phyloP scores from a whole-genome alignment of 2,797 vertebrate species.

The Falco concolor region DNA sequence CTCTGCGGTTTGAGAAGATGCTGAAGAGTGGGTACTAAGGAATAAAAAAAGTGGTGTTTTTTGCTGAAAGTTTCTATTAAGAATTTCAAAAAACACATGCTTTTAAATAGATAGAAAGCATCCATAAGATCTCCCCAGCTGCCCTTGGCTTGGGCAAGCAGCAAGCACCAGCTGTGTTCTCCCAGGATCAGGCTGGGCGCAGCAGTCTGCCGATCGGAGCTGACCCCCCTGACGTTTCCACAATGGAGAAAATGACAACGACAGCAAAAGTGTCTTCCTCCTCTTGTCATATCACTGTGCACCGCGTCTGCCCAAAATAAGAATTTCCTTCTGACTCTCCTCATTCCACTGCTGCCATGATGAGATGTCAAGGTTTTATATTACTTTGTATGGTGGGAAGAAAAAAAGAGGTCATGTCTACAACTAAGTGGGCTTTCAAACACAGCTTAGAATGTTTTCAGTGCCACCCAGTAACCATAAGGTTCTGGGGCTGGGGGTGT shows the following conservation, averaged over 20 bases:
- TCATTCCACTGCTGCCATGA: not conserved
- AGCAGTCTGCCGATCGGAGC: accelerated
- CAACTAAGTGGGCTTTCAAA: not conserved
- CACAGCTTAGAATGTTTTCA: not conserved
- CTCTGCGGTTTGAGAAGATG: not conserved
- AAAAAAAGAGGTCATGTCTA: not conserved
- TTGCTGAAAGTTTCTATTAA: not conserved
- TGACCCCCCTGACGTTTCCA: not conserved
- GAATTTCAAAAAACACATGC: not conserved
- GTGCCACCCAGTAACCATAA: not conserved
- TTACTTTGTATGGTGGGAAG: not conserved
- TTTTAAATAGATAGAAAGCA: not conserved
- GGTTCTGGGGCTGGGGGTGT: not conserved
- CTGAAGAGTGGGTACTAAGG: not conserved
- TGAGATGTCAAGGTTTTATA: not conserved
- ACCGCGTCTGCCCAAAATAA: not conserved
- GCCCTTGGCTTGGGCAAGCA: not conserved
- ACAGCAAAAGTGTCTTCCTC: not conserved
- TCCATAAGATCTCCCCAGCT: not conserved
- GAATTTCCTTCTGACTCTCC: not conserved
- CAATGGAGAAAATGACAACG: not conserved
- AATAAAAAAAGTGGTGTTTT: not conserved
- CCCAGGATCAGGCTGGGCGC: not conserved
- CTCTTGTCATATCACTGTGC: not conserved
- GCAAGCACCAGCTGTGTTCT: not conserved